Base-by-base conservation (phyloP, 92 coral and sea anemone species). In the Bergia puertoricense region DNA sequence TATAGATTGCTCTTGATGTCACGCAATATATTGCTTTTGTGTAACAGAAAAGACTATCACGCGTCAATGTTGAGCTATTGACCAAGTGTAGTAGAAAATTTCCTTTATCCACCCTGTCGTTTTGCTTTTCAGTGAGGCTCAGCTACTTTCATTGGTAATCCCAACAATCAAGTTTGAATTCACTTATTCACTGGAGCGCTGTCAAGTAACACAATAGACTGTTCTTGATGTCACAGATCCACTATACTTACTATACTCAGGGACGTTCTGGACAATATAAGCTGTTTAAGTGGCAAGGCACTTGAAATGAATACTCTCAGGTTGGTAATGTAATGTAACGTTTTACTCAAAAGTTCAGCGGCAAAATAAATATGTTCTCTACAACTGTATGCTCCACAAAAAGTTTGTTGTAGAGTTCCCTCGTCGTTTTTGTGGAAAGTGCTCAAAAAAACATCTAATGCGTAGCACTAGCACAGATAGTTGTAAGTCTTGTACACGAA, bases 1-100 rank as follows among this genome's bases (percentile, higher is more conserved):
- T 96, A 96, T 92, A 95, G 98, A 92, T 86, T 77, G 81, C 81
- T 82, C 82, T 80, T 54, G 59, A 44, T 87, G 79, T 65, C 74
- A 79, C 88, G 76, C 79, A 81, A 79, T 71, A 45, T 85, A 57
- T 80, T 56, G 30, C 44, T 42, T 80, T 36, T 54, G 85, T 80
- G 71, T 57, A 56, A 80, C 73, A 42, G 73, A 80, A 54, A 10
- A 38, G 45, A 13, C 45, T 10, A 41, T 46, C 22, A 30, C 44
- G 36, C 68, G 87, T 71, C 46, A 84, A 50, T 13, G 66, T 30
- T 69, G 46, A 68, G 5, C 23, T 8, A 79, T 45, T 54, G 65
- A n/a, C 41, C 65, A 23, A 46, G 2, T 46, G 62, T 45, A 73
- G 44, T 11, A 36, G 20, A 36, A 36, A 10, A 2, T 14, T 37